Percentiles rank a stretch among this genome's conserved stretches.
phyloP scores from a whole-genome alignment of 2,113 vertebrate species.

The Epinephelus fuscoguttatus region DNA sequence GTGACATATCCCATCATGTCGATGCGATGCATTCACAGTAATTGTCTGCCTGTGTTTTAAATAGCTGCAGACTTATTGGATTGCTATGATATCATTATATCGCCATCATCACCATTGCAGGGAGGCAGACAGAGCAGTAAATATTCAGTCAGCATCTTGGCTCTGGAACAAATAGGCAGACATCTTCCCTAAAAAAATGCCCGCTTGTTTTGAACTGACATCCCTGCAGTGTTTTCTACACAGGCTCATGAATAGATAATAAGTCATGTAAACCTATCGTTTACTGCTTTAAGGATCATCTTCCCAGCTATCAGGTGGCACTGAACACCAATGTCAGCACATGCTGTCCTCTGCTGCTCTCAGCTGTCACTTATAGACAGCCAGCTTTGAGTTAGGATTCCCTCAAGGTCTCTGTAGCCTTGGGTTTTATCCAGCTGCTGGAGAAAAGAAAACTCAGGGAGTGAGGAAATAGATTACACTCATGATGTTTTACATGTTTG shows the following conservation, averaged over 20 bases:
- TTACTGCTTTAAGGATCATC: constrained; percentile 47
- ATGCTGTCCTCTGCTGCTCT: constrained; percentile 25
- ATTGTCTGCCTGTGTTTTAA: neutral
- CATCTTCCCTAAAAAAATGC: neutral
- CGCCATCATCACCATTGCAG: constrained; percentile 17
- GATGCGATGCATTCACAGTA: neutral
- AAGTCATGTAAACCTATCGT: constrained; percentile 47
- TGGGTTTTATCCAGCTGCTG: neutral
- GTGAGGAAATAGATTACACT: too few relatives aligned
- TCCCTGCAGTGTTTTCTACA: neutral
- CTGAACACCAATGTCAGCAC: constrained; percentile 39
- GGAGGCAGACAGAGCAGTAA: neutral
- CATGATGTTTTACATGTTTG: neutral
- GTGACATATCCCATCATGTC: neutral
- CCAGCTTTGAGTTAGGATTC: constrained; percentile 5
- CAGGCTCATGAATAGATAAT: constrained; percentile 62
- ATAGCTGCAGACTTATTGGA: constrained; percentile 15
- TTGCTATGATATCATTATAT: neutral
- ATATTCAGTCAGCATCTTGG: constrained; percentile 26
- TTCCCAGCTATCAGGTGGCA: constrained; percentile 62
- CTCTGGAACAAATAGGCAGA: neutral
- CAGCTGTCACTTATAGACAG: neutral
- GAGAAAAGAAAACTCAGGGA: neutral
- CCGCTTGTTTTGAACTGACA: neutral
- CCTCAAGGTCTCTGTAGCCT: neutral